A percentile compares a stretch with the other conserved stretches of the same genome.
Conservation (phyloP, 1,140 invertebrate species). For the Drosophila gunungcola region DNA sequence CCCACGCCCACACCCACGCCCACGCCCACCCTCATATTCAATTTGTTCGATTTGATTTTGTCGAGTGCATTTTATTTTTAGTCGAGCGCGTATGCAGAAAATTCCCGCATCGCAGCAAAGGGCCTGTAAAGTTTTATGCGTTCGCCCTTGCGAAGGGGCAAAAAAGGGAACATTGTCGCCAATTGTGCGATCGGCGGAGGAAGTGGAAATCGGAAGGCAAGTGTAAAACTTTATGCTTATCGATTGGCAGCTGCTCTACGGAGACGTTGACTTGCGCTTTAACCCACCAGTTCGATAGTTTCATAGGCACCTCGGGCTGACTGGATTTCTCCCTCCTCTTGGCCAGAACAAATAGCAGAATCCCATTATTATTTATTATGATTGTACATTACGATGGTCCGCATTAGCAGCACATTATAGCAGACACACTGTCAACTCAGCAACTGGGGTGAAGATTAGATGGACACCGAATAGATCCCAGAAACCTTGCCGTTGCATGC, state of each 20-base stretch:
- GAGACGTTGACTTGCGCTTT: constrained; percentile 37
- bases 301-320: constrained; percentile 29
- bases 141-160: constrained; percentile 25
- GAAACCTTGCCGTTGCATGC: constrained; percentile 59
- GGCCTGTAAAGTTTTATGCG: constrained; percentile 75
- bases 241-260: constrained; percentile 63
- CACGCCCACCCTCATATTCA: constrained; percentile 59
- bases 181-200: constrained; percentile 36
- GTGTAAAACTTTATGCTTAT: constrained; percentile 75
- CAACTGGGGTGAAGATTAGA: constrained; percentile 10
- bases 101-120: constrained; percentile 64
- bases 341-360: constrained; percentile 31
- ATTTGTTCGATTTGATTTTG: constrained; percentile 81
- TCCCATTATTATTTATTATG: constrained; percentile 73
- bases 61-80: constrained; percentile 73
- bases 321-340: neutral
- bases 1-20: neutral
- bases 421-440: constrained; percentile 54
- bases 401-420: constrained; percentile 74
- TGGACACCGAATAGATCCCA: constrained; percentile 7
- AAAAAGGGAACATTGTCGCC: constrained; percentile 36
- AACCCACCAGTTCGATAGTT: constrained; percentile 42
- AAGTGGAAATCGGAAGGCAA: constrained; percentile 9
- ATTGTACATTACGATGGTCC: constrained; percentile 72
- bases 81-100: constrained; percentile 73